These are phyloP conservation scores for Agonopterix subpropinquella DNA, from an alignment of 2,888 invertebrate genomes.

Conservation along the genomic window DNA sequence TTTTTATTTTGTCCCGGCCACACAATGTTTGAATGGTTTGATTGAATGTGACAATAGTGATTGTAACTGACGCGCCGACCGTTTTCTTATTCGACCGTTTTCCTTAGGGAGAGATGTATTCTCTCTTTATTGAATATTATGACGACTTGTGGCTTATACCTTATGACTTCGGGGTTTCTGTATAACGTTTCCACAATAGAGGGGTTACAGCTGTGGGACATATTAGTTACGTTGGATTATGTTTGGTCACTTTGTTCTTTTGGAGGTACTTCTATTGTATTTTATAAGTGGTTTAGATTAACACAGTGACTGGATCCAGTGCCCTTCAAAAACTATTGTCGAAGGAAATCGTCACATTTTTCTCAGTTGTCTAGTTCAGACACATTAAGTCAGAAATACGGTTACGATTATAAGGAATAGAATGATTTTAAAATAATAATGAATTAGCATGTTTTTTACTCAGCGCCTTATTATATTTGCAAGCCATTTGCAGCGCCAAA, in stretches of 20 bases:
- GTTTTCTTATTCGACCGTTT: constrained; percentile 25
- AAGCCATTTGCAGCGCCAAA: no score
- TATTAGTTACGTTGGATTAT: not conserved
- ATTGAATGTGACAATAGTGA: constrained; percentile 72
- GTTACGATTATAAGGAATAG: no score
- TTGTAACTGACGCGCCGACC: constrained; percentile 44
- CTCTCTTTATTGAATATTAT: constrained; percentile 33
- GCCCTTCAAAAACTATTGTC: no score
- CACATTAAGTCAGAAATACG: no score
- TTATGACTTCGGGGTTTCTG: constrained; percentile 22
- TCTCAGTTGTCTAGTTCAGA: no score
- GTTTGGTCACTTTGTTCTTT: not conserved
- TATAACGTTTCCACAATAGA: constrained; percentile 19
- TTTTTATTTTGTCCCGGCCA: constrained; percentile 57
- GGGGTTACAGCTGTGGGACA: constrained; percentile 6
- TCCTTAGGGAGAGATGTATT: constrained; percentile 35
- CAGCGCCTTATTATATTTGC: no score
- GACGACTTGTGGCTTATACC: constrained; percentile 24
- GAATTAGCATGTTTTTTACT: no score
- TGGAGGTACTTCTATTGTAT: not conserved
- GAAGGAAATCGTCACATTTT: no score
- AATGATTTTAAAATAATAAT: no score
- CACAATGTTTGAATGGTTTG: constrained; percentile 59
- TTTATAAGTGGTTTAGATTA: no score
- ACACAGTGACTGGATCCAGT: no score